Conservation (phyloP, 2,888 invertebrate genomes). For the Apodemia hepburni region DNA sequence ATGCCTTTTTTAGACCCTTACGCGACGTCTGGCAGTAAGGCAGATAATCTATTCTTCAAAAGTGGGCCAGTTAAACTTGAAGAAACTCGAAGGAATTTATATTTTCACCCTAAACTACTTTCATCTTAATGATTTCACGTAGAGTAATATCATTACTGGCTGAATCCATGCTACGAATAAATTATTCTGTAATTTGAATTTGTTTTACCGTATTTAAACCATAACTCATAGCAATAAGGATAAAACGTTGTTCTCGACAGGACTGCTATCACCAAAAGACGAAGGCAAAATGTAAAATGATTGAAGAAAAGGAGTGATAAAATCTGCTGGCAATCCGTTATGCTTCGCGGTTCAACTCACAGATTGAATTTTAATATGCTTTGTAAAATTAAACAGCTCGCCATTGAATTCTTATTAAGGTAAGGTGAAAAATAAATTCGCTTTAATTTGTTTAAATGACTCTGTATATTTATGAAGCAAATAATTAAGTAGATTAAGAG, state of each 20-base stretch:
- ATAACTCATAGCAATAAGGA: too few species aligned
- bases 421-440: slow-evolving; percentile 41
- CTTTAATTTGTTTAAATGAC: not conserved
- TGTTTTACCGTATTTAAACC: too few species aligned
- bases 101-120: too few species aligned
- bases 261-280: slow-evolving; percentile 51
- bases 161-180: too few species aligned
- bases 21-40: too few species aligned
- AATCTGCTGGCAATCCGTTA: slow-evolving; percentile 71
- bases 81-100: too few species aligned
- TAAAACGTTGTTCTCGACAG: slow-evolving; percentile 47
- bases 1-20: too few species aligned
- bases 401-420: slow-evolving; percentile 70
- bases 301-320: slow-evolving; percentile 67
- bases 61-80: too few species aligned
- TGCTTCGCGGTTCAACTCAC: slow-evolving; percentile 71
- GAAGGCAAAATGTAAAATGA: slow-evolving; percentile 62
- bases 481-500: not conserved
- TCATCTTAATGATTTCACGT: too few species aligned
- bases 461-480: not conserved
- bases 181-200: too few species aligned
- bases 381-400: slow-evolving; percentile 72
- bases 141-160: too few species aligned
- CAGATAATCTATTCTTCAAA: too few species aligned
- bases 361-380: slow-evolving; percentile 78